phyloP scores from a whole-genome alignment of 2,888 invertebrate species.

The Neoascia interrupta region DNA sequence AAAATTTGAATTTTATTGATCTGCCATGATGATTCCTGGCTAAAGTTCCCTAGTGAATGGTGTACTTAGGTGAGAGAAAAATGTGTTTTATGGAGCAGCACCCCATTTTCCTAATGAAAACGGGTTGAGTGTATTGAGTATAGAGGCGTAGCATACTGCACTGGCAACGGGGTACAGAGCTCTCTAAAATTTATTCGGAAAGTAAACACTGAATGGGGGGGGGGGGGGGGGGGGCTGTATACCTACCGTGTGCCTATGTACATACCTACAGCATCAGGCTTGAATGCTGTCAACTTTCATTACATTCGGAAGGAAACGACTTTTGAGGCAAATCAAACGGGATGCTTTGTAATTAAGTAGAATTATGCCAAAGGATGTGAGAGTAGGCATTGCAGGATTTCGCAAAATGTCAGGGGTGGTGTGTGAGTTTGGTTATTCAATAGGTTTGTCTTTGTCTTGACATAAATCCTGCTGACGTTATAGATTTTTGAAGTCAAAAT shows the following conservation, averaged over 20 bases:
- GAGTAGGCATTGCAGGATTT: no score
- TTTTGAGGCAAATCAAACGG: constrained; percentile 50
- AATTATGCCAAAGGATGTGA: no score
- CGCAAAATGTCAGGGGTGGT: no score
- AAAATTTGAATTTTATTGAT: constrained; percentile 69
- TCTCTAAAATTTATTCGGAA: constrained; percentile 40
- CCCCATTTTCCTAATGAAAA: constrained; percentile 66
- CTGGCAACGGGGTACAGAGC: constrained; percentile 1
- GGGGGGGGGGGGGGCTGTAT: background rate
- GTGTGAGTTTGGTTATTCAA: no score
- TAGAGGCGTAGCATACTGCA: background rate
- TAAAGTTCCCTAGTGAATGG: background rate
- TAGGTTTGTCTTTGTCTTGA: no score
- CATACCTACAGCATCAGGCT: constrained; percentile 45
- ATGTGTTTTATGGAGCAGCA: constrained; percentile 66
- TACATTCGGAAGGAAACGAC: constrained; percentile 41
- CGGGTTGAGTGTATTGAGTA: constrained; percentile 25
- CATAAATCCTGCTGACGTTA: no score
- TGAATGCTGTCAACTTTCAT: constrained; percentile 59
- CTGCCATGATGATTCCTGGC: constrained; percentile 48
- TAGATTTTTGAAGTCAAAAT: no score
- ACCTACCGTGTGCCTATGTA: no score
- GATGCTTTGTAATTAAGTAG: constrained; percentile 55
- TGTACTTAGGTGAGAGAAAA: constrained; percentile 46
- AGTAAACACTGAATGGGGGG: constrained; percentile 33